Evolutionary conservation across 2,888 invertebrate species (phyloP).

Genomic region (Priocnemis perturbator): DNA sequence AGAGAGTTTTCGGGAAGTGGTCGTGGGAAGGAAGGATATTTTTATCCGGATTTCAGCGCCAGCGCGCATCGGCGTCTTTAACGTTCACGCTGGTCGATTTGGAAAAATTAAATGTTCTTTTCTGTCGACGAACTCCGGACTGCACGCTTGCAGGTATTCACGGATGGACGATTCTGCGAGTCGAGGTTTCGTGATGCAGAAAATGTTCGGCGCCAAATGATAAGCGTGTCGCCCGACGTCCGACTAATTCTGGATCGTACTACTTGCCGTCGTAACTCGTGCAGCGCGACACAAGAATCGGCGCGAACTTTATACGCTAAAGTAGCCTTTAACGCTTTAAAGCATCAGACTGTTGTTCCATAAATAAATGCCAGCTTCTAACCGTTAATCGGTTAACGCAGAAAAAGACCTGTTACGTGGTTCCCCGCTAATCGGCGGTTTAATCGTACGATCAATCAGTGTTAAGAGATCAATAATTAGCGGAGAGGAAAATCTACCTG

Average conservation of each 20-base stretch:
- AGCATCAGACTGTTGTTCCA: not conserved
- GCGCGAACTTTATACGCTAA: not conserved
- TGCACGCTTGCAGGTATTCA: no score
- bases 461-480: conserved; percentile 13
- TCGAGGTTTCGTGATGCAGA: no score
- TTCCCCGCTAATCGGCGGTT: conserved; percentile 1
- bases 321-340: not conserved
- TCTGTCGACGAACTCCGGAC: no score
- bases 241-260: conserved; percentile 32
- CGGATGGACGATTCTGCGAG: no score
- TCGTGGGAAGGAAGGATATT: not conserved
- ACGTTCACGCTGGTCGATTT: no score
- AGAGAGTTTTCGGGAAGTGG: conserved; percentile 5
- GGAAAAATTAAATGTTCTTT: no score
- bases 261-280: conserved; percentile 27
- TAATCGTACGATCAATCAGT: conserved; percentile 7
- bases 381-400: not conserved
- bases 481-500: conserved; percentile 16
- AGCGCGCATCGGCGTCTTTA: no score
- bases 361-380: not conserved
- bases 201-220: no score
- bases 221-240: conserved; percentile 16
- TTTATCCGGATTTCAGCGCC: not conserved
- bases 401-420: conserved; percentile 16
- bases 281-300: not conserved